phyloP scores from a whole-genome alignment of 2,888 invertebrate species.

The Leptinotarsa haldemani region DNA sequence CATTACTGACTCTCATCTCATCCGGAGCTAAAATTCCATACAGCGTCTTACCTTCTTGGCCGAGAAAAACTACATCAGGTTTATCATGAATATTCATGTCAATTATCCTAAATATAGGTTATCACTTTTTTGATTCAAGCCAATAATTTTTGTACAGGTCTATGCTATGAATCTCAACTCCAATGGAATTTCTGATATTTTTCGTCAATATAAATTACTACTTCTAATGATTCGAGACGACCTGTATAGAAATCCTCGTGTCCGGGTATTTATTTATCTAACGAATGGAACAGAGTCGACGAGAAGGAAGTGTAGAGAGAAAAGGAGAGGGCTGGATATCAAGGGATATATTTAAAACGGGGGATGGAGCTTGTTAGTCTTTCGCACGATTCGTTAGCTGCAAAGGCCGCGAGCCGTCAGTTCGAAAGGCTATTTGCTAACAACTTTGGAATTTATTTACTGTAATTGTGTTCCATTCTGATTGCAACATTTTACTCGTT shows the following conservation, averaged over 20 bases:
- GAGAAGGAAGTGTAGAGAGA: constrained; percentile 30
- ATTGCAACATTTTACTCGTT: constrained; percentile 56
- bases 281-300: constrained; percentile 30
- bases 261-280: constrained; percentile 24
- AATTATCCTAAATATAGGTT: no score
- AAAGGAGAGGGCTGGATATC: constrained; percentile 38
- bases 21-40: no score
- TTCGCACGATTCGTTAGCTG: constrained; percentile 58
- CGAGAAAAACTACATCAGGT: no score
- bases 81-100: no score
- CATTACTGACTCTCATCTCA: no score
- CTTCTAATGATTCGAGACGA: neutral
- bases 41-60: no score
- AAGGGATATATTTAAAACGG: constrained; percentile 53
- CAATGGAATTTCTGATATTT: no score
- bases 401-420: constrained; percentile 53
- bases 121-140: no score
- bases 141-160: no score
- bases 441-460: constrained; percentile 58
- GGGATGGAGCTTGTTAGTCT: constrained; percentile 57
- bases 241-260: constrained; percentile 16
- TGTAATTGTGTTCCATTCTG: constrained; percentile 57
- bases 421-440: constrained; percentile 57
- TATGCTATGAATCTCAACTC: no score
- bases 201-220: neutral